These are phyloP conservation scores for Apaloderma vittatum DNA, from an alignment of 2,113 vertebrate genomes.

Conservation along the genomic window DNA sequence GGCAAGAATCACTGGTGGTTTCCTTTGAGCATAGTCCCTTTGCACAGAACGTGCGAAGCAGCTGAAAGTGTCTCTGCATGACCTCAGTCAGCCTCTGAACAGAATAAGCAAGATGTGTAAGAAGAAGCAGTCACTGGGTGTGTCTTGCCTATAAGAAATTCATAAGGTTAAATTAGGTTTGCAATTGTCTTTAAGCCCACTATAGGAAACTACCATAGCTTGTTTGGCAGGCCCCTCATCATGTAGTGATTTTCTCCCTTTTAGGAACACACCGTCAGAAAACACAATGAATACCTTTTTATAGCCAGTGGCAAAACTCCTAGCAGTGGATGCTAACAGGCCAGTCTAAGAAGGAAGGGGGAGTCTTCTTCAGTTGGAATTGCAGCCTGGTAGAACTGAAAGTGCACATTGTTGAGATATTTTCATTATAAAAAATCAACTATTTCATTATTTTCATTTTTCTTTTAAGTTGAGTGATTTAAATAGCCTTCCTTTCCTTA, in stretches of 20 bases:
- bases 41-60: conserved; percentile 48
- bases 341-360: not conserved
- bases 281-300: not conserved
- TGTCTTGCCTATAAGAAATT: conserved; percentile 17
- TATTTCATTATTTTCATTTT: not conserved
- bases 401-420: not conserved
- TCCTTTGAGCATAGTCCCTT: conserved; percentile 35
- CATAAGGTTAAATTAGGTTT: not conserved
- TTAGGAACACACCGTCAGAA: not conserved
- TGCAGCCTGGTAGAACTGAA: conserved; percentile 2
- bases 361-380: not conserved
- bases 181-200: not conserved
- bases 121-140: not conserved
- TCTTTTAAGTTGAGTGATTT: not conserved
- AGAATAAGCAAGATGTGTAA: not conserved
- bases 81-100: conserved; percentile 47
- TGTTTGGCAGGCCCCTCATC: not conserved
- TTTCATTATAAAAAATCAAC: conserved; percentile 38
- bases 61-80: conserved; percentile 26
- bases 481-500: not conserved
- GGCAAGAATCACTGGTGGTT: conserved; percentile 32
- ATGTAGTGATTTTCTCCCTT: not conserved
- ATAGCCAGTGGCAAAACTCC: not conserved
- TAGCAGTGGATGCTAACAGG: not conserved
- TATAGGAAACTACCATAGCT: not conserved